Conservation (phyloP, 30 jellyfish, hydroid and myxozoan species). For the Rhopilema esculentum region DNA sequence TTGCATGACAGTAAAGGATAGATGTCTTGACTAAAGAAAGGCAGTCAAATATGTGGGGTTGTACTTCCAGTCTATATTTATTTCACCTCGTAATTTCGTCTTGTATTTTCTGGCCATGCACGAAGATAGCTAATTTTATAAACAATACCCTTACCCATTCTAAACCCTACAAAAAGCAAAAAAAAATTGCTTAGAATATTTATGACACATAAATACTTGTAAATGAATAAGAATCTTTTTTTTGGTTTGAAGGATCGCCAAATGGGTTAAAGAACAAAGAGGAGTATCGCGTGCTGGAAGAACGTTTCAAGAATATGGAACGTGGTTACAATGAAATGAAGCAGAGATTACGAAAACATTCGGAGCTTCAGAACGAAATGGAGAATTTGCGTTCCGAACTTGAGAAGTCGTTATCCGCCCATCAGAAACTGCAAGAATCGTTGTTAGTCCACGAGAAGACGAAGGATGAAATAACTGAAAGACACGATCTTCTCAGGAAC, state of each 20-base stretch:
- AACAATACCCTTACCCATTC: too few relatives aligned
- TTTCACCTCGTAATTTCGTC: too few relatives aligned
- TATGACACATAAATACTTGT: too few relatives aligned
- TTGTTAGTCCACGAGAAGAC: constrained; percentile 72
- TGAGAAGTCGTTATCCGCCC: constrained; percentile 89
- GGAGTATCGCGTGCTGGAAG: constrained; percentile 39
- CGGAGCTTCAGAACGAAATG: constrained; percentile 74
- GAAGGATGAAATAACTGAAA: constrained; percentile 66
- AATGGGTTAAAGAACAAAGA: not conserved
- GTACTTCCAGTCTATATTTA: too few relatives aligned
- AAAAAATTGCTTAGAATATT: too few relatives aligned
- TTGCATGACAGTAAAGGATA: too few relatives aligned
- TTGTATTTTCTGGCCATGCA: too few relatives aligned
- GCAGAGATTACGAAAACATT: constrained; percentile 58
- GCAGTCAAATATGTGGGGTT: too few relatives aligned
- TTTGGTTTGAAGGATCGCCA: not conserved
- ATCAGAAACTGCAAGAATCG: constrained; percentile 73
- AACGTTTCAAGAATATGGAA: constrained; percentile 33
- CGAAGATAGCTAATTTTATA: too few relatives aligned
- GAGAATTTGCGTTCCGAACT: constrained; percentile 74
- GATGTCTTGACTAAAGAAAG: too few relatives aligned
- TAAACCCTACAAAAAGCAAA: too few relatives aligned
- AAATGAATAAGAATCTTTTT: too few relatives aligned
- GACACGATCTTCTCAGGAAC: constrained; percentile 25
- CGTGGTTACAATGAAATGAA: constrained; percentile 25